Evolutionary conservation across 2,888 invertebrate species (phyloP).

Genomic region (Pseudoips prasinana): DNA sequence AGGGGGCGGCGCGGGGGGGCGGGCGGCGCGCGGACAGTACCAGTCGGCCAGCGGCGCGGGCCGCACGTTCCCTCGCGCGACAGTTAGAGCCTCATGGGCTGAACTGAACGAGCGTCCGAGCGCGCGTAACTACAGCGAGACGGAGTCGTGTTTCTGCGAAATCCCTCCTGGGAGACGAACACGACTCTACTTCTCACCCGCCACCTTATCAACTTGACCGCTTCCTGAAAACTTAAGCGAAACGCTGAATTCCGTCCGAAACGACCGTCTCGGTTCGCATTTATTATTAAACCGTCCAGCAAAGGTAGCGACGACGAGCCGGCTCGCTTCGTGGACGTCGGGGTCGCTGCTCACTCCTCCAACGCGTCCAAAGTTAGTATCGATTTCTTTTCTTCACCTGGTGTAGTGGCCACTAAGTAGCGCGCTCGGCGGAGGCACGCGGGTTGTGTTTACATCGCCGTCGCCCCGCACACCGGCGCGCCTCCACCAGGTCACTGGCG

Average conservation of each 20-base stretch:
- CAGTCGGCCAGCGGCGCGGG: slow-evolving; percentile 42
- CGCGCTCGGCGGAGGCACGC: slow-evolving; percentile 1
- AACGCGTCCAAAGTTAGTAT: slow-evolving; percentile 24
- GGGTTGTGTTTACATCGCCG: slow-evolving; percentile 20
- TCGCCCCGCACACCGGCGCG: slow-evolving; percentile 13
- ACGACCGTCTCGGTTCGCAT: slow-evolving; percentile 1
- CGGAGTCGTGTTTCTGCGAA: slow-evolving; percentile 32
- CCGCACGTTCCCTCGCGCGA: slow-evolving; percentile 44
- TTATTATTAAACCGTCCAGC: slow-evolving; percentile 4
- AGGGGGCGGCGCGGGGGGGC: slow-evolving; percentile 4
- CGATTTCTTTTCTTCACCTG: slow-evolving; percentile 8
- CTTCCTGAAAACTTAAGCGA: not conserved
- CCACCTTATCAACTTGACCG: not conserved
- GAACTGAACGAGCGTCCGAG: slow-evolving; percentile 46
- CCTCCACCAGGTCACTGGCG: too few species aligned
- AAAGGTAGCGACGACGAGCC: not conserved
- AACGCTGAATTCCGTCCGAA: slow-evolving; percentile 4
- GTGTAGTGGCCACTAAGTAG: not conserved
- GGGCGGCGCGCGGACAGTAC: slow-evolving; percentile 31
- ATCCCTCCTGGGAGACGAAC: slow-evolving; percentile 45
- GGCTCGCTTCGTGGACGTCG: not conserved
- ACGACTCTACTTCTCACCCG: slow-evolving; percentile 28
- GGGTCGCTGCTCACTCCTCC: slow-evolving; percentile 3
- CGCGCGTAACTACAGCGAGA: slow-evolving; percentile 13
- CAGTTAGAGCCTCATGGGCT: slow-evolving; percentile 62